Conservation (phyloP, 2,888 invertebrate genomes). For the Morinoia aosen region DNA sequence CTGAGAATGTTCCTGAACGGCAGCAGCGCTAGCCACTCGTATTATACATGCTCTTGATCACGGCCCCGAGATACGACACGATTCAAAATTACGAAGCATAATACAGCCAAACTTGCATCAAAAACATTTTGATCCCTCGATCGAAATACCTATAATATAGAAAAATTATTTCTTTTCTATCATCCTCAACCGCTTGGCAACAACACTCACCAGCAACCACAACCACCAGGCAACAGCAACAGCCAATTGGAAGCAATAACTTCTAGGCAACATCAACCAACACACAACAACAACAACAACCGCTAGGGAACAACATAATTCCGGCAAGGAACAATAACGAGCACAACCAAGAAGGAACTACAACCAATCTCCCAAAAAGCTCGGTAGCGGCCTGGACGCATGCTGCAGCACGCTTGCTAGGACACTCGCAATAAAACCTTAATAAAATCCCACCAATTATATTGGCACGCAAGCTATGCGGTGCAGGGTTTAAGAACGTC, state of each 20-base stretch:
- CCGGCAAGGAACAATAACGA: background rate
- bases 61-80: background rate
- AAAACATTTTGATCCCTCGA: too few relatives aligned
- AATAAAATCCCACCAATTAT: slow-evolving; percentile 40
- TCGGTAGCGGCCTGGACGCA: background rate
- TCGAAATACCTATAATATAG: too few relatives aligned
- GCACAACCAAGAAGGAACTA: background rate
- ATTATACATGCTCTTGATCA: background rate
- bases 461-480: slow-evolving; percentile 8
- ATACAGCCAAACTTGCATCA: too few relatives aligned
- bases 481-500: background rate
- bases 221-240: background rate
- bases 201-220: background rate
- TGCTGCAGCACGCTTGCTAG: slow-evolving; percentile 12
- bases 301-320: background rate
- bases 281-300: background rate
- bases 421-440: slow-evolving; percentile 21
- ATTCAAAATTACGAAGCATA: too few relatives aligned
- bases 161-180: too few relatives aligned
- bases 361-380: background rate
- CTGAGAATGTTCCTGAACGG: background rate
- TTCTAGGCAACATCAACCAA: background rate
- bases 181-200: background rate
- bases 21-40: background rate
- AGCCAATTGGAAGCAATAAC: background rate